Base-by-base conservation (phyloP, 2,113 vertebrate genomes). In the Natator depressus region DNA sequence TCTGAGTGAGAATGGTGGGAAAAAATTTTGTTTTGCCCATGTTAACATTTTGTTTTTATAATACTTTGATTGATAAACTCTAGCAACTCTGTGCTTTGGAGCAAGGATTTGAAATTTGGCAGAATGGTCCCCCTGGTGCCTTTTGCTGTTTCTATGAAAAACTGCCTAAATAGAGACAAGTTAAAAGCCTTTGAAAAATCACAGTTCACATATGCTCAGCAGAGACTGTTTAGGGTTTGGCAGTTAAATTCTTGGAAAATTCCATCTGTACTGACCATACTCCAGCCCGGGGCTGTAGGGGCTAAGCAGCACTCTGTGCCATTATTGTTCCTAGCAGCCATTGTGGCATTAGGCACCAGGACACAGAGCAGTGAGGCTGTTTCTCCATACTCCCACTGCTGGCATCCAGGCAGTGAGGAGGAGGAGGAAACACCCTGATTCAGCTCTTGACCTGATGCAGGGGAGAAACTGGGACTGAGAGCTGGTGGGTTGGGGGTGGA, bases 361-460 rank as follows among this genome's bases (percentile, higher is more conserved):
- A n/a, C 82, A 76, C 62, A 13, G 53, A 80, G 10, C 1, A 35
- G 38, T 8, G 80, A 51, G 35, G 81, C 25, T 0, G 0, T 19
- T 2, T 17, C 6, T 38, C 22, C 8, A 1, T 27, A n/a, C 6
- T 29, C 0, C n/a, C 35, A 17, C 46, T 62, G 89, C 3, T 76
- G 76, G 82, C 10, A 1, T 3, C 46, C 53, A 38, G 50, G 16
- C 1, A 1, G 8, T 5, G 0, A 0, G 42, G 31, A 47, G 0
- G 42, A 42, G 42, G 0, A 10, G 65, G 65, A 10, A 90, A 20
- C 6, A 79, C 49, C 27, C 76, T 85, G 49, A 29, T 62, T 55
- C 8, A 81, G 57, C 24, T 47, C 24, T 46, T 4, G 51, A 2
- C 0, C 0, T 59, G 38, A 5, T 7, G 12, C 80, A 10, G 31